These are phyloP conservation scores for Eidolon helvum DNA, from an alignment of 2,113 vertebrate species.

Conservation along the genomic window DNA sequence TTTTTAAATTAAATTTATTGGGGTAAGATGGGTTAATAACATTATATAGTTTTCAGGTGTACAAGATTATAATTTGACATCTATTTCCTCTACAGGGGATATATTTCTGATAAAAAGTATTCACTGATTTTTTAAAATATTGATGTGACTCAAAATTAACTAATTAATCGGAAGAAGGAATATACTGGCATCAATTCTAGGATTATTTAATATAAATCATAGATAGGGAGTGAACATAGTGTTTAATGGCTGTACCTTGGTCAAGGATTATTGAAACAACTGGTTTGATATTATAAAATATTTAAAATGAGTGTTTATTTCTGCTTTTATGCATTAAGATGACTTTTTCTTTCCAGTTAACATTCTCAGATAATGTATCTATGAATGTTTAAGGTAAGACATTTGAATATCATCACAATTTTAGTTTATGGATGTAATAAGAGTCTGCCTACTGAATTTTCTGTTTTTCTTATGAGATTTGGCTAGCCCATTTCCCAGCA, in stretches of 20 bases:
- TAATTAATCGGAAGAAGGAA: background rate
- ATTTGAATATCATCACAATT: conserved; percentile 40
- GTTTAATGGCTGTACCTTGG: background rate
- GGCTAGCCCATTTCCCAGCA: conserved; percentile 52
- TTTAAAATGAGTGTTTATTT: conserved; percentile 4
- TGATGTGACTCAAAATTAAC: background rate
- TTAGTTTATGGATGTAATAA: conserved; percentile 72
- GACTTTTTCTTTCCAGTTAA: background rate
- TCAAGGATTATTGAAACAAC: background rate
- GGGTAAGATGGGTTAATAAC: too few relatives aligned
- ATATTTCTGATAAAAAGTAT: background rate
- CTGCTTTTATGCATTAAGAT: background rate
- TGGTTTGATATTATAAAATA: conserved; percentile 4
- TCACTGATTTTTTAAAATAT: background rate
- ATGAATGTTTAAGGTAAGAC: conserved; percentile 43
- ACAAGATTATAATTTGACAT: too few relatives aligned
- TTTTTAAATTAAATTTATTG: too few relatives aligned
- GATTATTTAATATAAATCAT: background rate
- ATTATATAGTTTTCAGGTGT: too few relatives aligned
- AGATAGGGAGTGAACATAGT: background rate
- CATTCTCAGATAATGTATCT: conserved; percentile 1
- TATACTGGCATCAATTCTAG: background rate
- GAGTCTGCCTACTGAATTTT: conserved; percentile 61
- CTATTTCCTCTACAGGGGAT: background rate
- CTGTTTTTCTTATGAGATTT: conserved; percentile 69